Evolutionary conservation across 2,797 vertebrate genomes (phyloP).

Genomic region (Ciconia nigra): DNA sequence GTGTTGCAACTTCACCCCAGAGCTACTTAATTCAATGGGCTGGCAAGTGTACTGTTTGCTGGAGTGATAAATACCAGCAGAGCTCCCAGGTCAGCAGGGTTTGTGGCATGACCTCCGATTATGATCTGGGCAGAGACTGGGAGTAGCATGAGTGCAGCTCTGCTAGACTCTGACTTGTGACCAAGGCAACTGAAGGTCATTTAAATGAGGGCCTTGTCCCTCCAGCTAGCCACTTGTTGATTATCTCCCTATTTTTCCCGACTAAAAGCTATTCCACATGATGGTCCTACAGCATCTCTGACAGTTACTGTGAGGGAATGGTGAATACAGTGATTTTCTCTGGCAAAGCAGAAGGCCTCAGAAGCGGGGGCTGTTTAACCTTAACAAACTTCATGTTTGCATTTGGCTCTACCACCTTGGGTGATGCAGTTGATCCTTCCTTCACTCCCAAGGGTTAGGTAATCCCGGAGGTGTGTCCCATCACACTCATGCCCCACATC

Average conservation of each 20-base stretch:
- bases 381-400: background rate
- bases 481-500: no score
- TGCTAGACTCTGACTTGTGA: background rate
- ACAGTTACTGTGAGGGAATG: background rate
- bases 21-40: background rate
- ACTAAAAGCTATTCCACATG: background rate
- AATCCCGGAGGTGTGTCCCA: background rate
- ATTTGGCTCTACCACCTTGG: background rate
- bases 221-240: background rate
- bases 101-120: background rate
- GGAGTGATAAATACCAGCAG: background rate
- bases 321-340: background rate
- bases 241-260: background rate
- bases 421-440: background rate
- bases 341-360: background rate
- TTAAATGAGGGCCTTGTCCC: background rate
- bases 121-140: background rate
- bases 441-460: background rate
- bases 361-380: background rate
- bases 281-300: background rate
- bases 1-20: slow-evolving; percentile 21
- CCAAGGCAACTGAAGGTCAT: background rate
- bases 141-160: background rate
- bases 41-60: slow-evolving; percentile 1
- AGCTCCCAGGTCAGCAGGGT: background rate